These are phyloP conservation scores for Nesometra sesokonis DNA, from an alignment of 35 echinoderm and acorn worm species.

Conservation along the genomic window DNA sequence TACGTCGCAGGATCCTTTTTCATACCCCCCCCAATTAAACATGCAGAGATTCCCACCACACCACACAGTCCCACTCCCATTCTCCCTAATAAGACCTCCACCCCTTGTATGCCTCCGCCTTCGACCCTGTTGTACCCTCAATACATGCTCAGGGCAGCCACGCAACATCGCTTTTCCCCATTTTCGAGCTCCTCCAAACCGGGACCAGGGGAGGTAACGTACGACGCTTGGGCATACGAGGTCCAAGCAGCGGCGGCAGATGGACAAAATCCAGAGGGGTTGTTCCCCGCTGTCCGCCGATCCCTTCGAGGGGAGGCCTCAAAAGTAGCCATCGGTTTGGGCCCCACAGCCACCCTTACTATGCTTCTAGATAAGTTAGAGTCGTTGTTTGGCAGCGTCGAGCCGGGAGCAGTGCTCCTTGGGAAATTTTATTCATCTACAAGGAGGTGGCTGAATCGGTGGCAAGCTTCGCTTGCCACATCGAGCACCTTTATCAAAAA, in stretches of 20 bases:
- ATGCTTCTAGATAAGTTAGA: conserved; percentile 8
- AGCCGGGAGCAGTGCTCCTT: conserved; percentile 14
- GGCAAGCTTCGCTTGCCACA: too few species aligned
- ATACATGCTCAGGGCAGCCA: neutral
- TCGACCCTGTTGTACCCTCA: too few species aligned
- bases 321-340: neutral
- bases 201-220: neutral
- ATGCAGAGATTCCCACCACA: too few species aligned
- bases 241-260: neutral
- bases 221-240: conserved; percentile 25
- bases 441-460: neutral
- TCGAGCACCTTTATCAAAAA: too few species aligned
- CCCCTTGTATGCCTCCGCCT: too few species aligned
- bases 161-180: neutral
- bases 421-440: conserved; percentile 9
- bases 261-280: neutral
- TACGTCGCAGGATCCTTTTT: too few species aligned
- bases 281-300: conserved; percentile 9
- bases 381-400: conserved; percentile 14
- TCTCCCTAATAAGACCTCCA: too few species aligned
- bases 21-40: too few species aligned
- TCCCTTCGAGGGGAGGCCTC: conserved; percentile 11
- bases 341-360: neutral
- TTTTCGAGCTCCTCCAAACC: conserved; percentile 13
- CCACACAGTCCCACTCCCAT: too few species aligned